These are phyloP conservation scores for Sapajus apella DNA, from an alignment of 2,113 vertebrate genomes.

Conservation along the genomic window DNA sequence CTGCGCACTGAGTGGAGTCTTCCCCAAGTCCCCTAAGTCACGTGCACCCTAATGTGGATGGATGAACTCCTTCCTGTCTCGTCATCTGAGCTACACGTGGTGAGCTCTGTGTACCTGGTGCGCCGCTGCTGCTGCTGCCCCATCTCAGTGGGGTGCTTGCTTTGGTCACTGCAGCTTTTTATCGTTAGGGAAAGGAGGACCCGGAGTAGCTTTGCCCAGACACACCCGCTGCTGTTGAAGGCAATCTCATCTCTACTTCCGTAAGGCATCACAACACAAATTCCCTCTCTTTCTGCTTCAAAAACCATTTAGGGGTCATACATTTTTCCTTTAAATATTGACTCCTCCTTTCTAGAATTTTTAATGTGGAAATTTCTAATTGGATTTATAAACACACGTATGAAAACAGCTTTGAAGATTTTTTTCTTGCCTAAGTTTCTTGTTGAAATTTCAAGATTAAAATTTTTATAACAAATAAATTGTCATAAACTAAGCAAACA, in stretches of 20 bases:
- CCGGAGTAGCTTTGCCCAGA: accelerated
- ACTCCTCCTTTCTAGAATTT: not conserved
- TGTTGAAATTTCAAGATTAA: not conserved
- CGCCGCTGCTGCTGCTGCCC: too few relatives aligned
- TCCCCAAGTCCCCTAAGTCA: not conserved
- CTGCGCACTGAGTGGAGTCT: not conserved
- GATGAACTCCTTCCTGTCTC: not conserved
- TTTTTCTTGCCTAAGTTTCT: not conserved
- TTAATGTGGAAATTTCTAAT: not conserved
- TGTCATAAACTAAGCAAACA: not conserved
- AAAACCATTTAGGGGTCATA: not conserved
- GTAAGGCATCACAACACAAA: accelerated
- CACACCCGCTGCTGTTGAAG: accelerated
- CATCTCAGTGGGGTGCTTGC: not conserved
- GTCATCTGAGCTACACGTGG: not conserved
- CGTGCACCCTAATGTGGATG: not conserved
- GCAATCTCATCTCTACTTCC: accelerated
- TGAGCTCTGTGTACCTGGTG: not conserved
- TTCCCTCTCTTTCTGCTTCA: not conserved
- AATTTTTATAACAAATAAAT: not conserved
- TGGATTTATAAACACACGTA: not conserved
- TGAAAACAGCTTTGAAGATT: not conserved
- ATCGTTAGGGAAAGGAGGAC: accelerated
- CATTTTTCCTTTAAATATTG: not conserved
- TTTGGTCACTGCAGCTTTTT: too few relatives aligned